phyloP scores from a whole-genome alignment of 2,888 invertebrate genomes.

The Erebia ligea region DNA sequence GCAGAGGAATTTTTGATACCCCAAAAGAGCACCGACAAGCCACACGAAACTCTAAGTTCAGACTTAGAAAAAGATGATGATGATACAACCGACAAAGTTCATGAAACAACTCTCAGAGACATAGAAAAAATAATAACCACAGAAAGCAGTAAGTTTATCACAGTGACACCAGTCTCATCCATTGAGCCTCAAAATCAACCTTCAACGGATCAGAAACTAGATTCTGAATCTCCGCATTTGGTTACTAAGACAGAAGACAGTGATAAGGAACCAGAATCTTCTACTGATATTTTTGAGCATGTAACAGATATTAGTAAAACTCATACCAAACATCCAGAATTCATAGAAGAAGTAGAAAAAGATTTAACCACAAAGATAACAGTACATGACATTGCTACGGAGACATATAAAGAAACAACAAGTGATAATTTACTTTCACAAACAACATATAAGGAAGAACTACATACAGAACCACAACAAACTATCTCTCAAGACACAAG shows the following conservation, averaged over 20 bases:
- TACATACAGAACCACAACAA: conserved; percentile 5
- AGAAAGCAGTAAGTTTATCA: neutral
- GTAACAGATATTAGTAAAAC: conserved; percentile 1
- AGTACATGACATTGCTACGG: neutral
- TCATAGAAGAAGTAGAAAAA: conserved; percentile 1
- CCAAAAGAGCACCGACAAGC: neutral
- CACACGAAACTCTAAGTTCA: neutral
- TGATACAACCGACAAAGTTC: neutral
- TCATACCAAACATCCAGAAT: neutral
- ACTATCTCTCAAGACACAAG: conserved; percentile 13
- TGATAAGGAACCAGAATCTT: neutral
- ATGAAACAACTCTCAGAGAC: neutral
- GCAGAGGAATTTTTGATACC: neutral
- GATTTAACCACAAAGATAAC: conserved; percentile 7
- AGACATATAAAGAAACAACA: neutral
- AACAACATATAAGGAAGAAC: conserved; percentile 14
- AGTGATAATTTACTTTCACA: conserved; percentile 9
- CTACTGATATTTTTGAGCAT: conserved; percentile 7
- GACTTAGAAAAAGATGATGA: conserved; percentile 1
- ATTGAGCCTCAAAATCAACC: conserved; percentile 4
- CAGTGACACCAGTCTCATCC: neutral
- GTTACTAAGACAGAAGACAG: neutral
- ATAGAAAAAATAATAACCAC: conserved; percentile 10
- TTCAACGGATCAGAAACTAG: conserved; percentile 15
- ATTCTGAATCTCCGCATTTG: conserved; percentile 1